These are phyloP conservation scores for Antitype chi DNA, from an alignment of 2,888 invertebrate species.

Conservation along the genomic window DNA sequence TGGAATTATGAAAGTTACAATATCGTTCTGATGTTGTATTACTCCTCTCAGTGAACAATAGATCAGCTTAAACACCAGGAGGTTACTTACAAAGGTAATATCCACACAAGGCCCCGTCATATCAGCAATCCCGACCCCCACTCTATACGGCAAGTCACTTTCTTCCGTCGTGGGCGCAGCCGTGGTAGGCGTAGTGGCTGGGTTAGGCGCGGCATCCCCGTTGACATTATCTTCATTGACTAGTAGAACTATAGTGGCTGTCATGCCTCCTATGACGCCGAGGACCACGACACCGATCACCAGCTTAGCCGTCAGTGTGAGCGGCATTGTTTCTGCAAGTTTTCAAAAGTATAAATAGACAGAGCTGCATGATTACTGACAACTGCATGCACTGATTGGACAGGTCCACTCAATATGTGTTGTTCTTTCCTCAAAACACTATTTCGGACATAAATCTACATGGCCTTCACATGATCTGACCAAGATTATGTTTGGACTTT, in stretches of 20 bases:
- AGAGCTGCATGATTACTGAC: too few species aligned
- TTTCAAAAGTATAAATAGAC: not conserved
- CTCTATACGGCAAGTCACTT: slow-evolving; percentile 70
- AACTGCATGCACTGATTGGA: too few species aligned
- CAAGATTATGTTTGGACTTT: too few species aligned
- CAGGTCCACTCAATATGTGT: too few species aligned
- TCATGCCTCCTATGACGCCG: slow-evolving; percentile 79
- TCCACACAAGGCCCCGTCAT: slow-evolving; percentile 98
- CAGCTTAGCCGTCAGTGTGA: slow-evolving; percentile 78
- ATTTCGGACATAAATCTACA: too few species aligned
- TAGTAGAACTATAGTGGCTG: slow-evolving; percentile 75
- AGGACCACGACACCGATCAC: slow-evolving; percentile 74
- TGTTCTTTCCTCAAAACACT: too few species aligned
- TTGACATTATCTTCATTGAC: slow-evolving; percentile 67
- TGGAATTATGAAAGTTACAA: not conserved
- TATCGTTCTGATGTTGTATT: not conserved
- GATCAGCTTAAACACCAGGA: not conserved
- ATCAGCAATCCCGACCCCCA: slow-evolving; percentile 97
- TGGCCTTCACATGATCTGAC: too few species aligned
- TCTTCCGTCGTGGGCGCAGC: slow-evolving; percentile 17
- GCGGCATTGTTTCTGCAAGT: slow-evolving; percentile 76
- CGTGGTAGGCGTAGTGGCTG: not conserved
- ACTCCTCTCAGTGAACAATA: not conserved
- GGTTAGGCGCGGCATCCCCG: slow-evolving; percentile 12
- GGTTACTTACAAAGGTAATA: slow-evolving; percentile 92